Base-by-base conservation (phyloP, 2,888 invertebrate genomes). In the Branchipolynoe longqiensis region DNA sequence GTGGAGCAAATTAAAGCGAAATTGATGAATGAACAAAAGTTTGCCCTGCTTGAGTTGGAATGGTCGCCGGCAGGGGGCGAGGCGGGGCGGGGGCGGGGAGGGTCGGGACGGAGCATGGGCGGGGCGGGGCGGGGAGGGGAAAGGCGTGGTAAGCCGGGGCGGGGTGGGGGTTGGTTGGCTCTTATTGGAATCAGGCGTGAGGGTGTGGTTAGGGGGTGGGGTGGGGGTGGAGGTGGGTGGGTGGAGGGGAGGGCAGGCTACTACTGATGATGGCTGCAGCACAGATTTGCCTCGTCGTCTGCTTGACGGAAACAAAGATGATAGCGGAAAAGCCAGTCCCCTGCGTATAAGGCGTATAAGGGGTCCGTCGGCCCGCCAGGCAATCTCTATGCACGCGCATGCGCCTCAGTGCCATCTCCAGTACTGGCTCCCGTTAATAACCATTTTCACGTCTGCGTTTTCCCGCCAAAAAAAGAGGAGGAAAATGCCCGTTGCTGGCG, bases 1-100 rank as follows among this genome's bases (percentile, higher is more conserved):
- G 48, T 28, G 78, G 78, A 69, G 48, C 78, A 78, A 78, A 78
- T 78, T 78, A 78, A 78, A 78, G n/a, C 48, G 78, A 78, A n/a
- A 78, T 78, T 78, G 78, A 78, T 78, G 78, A 78, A 78, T 78
- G 78, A 78, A 78, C 48, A 48, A 78, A 78, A 78, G 78, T 78
- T 78, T 78, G 78, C 78, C 78, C 78, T 78, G 78, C 78, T 31
- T 78, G 78, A 31, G 78, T 48, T 48, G 41, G 78, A 78, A 78
- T 78, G 54, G 41, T 25, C 22, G 4, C n/a, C 31, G 41, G 48
- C 78, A 78, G 31, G 78, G 69, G 69, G n/a, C 38, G 78, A 33
- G 48, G 78, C 31, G 48, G n/a, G n/a, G n/a, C n/a, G n/a, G n/a
- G n/a, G n/a, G n/a, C n/a, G n/a, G n/a, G n/a, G n/a, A n/a, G n/a